Conservation (phyloP, 2,797 vertebrate species). For the Petrocephalus schoutedeni region DNA sequence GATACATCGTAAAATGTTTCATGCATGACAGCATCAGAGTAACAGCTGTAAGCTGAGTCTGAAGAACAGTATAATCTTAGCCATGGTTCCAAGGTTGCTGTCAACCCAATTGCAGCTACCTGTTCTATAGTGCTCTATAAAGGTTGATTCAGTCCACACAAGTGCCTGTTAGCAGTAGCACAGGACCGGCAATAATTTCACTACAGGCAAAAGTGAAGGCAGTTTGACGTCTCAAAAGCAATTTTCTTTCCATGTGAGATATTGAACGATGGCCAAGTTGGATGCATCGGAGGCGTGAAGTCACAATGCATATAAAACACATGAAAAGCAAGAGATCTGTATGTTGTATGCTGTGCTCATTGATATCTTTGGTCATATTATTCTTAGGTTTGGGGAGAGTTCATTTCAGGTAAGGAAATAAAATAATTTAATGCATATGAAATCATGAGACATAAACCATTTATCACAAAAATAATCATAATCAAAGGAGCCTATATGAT, state of each 20-base stretch:
- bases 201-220: background rate
- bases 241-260: background rate
- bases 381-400: background rate
- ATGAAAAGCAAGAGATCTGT: background rate
- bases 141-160: background rate
- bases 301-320: background rate
- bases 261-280: background rate
- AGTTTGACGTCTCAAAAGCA: background rate
- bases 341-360: background rate
- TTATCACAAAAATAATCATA: background rate
- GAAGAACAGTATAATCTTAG: background rate
- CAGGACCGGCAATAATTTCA: background rate
- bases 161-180: background rate
- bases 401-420: background rate
- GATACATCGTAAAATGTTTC: background rate
- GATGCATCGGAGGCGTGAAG: background rate
- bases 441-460: background rate
- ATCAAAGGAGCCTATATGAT: background rate
- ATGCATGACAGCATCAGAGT: background rate
- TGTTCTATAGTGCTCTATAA: background rate
- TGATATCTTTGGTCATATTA: conserved; percentile 1
- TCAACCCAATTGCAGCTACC: background rate
- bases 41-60: background rate
- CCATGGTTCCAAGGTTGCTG: background rate
- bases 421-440: background rate